These are phyloP conservation scores for Drosophila rellima DNA, from an alignment of 2,888 invertebrate genomes.

Conservation along the genomic window DNA sequence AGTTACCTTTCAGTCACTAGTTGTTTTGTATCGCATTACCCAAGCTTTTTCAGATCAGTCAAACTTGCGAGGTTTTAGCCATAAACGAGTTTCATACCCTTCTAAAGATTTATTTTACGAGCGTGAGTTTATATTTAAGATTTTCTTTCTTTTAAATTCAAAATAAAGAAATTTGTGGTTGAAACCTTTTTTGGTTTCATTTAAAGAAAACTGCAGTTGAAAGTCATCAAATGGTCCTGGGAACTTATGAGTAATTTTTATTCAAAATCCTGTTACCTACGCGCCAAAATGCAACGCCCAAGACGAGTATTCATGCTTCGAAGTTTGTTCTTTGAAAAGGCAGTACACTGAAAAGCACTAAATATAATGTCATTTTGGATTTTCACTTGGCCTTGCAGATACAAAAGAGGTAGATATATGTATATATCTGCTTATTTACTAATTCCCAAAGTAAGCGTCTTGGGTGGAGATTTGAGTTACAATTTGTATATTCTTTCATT, in stretches of 20 bases:
- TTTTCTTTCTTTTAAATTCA: background rate
- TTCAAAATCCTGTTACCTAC: background rate
- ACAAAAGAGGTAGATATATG: no score
- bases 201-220: background rate
- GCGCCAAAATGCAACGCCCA: no score
- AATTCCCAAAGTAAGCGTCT: no score
- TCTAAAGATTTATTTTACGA: background rate
- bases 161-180: background rate
- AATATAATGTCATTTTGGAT: no score
- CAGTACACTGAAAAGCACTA: no score
- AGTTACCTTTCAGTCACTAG: constrained; percentile 7
- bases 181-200: background rate
- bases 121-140: no score
- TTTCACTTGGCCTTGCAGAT: no score
- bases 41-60: background rate
- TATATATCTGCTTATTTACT: no score
- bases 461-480: no score
- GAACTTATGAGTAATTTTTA: background rate
- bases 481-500: no score
- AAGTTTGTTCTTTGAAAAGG: no score
- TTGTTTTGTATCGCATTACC: constrained; percentile 24
- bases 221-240: background rate
- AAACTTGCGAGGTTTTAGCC: background rate
- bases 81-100: background rate
- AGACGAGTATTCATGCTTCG: no score